These are phyloP conservation scores for Cephus spinipes DNA, from an alignment of 2,888 invertebrate species.

Conservation along the genomic window DNA sequence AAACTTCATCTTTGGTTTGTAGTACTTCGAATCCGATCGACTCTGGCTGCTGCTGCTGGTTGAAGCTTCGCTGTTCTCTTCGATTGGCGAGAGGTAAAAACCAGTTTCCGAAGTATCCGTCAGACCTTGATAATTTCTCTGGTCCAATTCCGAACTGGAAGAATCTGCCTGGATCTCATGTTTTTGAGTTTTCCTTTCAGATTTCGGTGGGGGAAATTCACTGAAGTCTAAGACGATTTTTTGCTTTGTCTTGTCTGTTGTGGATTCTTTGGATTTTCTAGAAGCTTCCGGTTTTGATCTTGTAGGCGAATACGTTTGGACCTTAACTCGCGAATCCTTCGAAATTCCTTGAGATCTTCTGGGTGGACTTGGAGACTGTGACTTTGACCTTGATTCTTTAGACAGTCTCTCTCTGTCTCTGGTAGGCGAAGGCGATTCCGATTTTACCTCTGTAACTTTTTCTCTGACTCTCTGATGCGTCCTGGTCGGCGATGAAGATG, in stretches of 20 bases:
- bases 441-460: slow-evolving; percentile 12
- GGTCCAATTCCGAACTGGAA: slow-evolving; percentile 19
- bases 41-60: slow-evolving; percentile 66
- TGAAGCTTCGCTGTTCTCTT: slow-evolving; percentile 72
- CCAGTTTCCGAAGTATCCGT: slow-evolving; percentile 38
- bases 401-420: slow-evolving; percentile 14
- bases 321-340: neutral
- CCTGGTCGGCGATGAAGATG: slow-evolving; percentile 15
- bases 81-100: slow-evolving; percentile 69
- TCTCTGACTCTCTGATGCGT: slow-evolving; percentile 18
- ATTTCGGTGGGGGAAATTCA: slow-evolving; percentile 48
- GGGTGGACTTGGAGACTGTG: slow-evolving; percentile 11
- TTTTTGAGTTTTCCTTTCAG: neutral
- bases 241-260: neutral
- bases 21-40: slow-evolving; percentile 27
- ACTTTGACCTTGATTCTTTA: neutral
- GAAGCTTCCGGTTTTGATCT: neutral
- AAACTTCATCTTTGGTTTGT: slow-evolving; percentile 12
- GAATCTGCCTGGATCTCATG: slow-evolving; percentile 1
- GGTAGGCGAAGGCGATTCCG: slow-evolving; percentile 37
- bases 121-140: slow-evolving; percentile 24
- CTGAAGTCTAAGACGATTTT: slow-evolving; percentile 51
- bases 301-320: slow-evolving; percentile 3
- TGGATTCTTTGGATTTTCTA: slow-evolving; percentile 12
- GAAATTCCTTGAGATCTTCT: slow-evolving; percentile 10